phyloP scores from a whole-genome alignment of 2,888 invertebrate species.

The Eupeodes latifasciatus region DNA sequence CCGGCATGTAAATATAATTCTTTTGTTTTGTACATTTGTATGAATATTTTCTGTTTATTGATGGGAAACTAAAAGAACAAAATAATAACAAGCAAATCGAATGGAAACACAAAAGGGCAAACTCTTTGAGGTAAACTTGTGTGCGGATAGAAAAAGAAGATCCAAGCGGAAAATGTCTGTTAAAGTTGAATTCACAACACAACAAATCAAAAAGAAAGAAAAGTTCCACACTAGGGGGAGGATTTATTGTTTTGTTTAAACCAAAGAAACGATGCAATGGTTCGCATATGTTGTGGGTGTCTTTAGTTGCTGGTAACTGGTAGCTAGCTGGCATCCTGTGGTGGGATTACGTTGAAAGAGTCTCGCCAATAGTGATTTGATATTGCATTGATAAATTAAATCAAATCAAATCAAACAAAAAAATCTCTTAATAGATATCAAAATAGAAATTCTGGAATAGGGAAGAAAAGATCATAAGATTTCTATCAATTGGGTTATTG shows the following conservation, averaged over 20 bases:
- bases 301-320: too few relatives aligned
- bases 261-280: constrained; percentile 25
- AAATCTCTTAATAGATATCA: neutral
- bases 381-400: neutral
- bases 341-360: neutral
- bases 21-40: constrained; percentile 38
- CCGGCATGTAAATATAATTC: neutral
- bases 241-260: constrained; percentile 36
- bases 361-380: constrained; percentile 4
- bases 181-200: constrained; percentile 13
- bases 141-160: constrained; percentile 9
- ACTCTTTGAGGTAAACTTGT: neutral
- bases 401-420: neutral
- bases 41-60: constrained; percentile 1
- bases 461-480: too few relatives aligned
- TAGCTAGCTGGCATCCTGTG: neutral
- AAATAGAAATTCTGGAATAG: neutral
- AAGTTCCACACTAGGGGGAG: constrained; percentile 11
- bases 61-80: constrained; percentile 16
- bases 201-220: neutral
- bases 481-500: neutral
- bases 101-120: constrained; percentile 13
- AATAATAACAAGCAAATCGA: neutral
- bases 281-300: constrained; percentile 6
- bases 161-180: constrained; percentile 38